Base-by-base conservation (phyloP, 2,797 vertebrate genomes). In the Eospalax fontanierii region DNA sequence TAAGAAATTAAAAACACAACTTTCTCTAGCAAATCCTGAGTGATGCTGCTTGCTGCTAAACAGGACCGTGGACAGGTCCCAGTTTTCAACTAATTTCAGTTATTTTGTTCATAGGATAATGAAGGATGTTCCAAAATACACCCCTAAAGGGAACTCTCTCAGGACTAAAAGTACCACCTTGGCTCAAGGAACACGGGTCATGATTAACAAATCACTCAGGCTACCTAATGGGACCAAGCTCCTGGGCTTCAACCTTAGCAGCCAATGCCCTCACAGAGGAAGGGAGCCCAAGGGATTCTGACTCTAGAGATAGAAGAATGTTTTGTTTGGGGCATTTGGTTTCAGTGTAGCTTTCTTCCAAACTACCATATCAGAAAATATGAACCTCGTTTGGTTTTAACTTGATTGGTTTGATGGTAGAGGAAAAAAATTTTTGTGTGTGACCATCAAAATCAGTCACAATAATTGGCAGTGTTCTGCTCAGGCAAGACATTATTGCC, bases 1-100 rank as follows among this genome's bases (percentile, higher is more conserved):
- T 83, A 70, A 88, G 84, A 92, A 87, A 93, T 87, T 94, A 80
- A 66, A 87, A 84, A 28, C 35, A 66, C 54, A 76, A 4, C 66
- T 79, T 54, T 82, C 50, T 88, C 43, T 10, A 35, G 61, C 59
- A 80, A 63, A 68, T 57, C 57, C 12, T 26, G 57, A 93, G 50
- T 19, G 35, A 95, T 54, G 61, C 83, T 54, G 59, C 40, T 89
- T 83, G 74, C 66, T 82, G 12, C 59, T 43, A 46, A 85, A 38
- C 38, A 68, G 73, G 38, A 11, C 70, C 88, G 30, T 18, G 50
- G 81, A 71, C 7, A 2, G 40, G 63, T 21, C 15, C 15, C 22
- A 46, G 76, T 9, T 46, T 90, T 84, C 83, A 50, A 24, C 38
- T n/a, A n/a, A 82, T 86, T 68, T 50, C n/a, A 5, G 4, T 10